Evolutionary conservation across 2,888 invertebrate genomes (phyloP), one percentile per base, ranked within the genome.

Genomic region (Coremacera marginata): DNA sequence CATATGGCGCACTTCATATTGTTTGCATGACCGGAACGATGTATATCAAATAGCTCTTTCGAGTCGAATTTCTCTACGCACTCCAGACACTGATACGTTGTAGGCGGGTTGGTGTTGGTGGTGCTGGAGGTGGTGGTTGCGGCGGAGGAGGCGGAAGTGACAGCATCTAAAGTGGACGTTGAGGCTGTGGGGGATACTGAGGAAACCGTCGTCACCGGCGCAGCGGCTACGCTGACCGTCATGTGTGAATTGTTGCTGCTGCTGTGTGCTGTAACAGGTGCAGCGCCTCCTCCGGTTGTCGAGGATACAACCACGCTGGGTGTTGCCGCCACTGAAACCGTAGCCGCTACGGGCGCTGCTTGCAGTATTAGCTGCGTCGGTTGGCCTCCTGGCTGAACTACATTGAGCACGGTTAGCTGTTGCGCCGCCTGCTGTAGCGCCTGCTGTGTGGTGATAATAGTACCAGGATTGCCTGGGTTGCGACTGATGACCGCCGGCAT

Each of bases 1-100:
- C 89, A 89, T 73, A 89, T 88, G 82, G 88, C 87, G 83, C 89
- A 89, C 75, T 89, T 89, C 89, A 90, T 89, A 70, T 89, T 89
- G 81, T 89, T 89, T 49, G 87, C 86, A 81, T 89, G 89, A 0
- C 89, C 89, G 22, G 89, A 88, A 78, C 88, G 86, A 82, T 89
- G 89, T 49, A 89, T 88, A 57, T 89, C 89, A 71, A 85, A 89
- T 1, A 88, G 85, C 65, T 88, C 89, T 80, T 88, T 88, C 3
- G 87, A 87, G 44, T 88, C 88, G 81, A 89, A 89, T 78, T 87
- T 88, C 49, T 89, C 89, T 34, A 88, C 87, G 52, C 89, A 89
- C 55, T 88, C 87, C 78, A 86, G 80, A 78, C 89, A 89, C 78
- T 88, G 89, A 70, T 85, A 89, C 44, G 84, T 85, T 37, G 84